Evolutionary conservation across 2,797 vertebrate species (phyloP), one percentile per base, ranked within the genome.

Genomic region (Hyperoplus immaculatus): DNA sequence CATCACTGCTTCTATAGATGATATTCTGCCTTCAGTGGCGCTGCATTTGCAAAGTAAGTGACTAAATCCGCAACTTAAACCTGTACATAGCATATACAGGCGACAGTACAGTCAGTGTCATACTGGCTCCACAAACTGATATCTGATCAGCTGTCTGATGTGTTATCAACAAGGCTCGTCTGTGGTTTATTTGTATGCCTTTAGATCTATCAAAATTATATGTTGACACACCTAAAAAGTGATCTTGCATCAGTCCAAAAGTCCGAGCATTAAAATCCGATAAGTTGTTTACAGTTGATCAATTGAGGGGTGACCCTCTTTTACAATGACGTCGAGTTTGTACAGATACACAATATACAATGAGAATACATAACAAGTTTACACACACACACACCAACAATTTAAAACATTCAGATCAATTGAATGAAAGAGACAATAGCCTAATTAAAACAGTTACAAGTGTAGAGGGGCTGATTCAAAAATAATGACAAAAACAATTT

Each of bases 41-140:
- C 74, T 78, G 11, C 72, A 29, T 2, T 13, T 16, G 59, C 76
- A 15, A 0, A 29, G 93, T 94, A 55, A 81, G 92, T 78, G n/a
- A 1, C 47, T 21, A 12, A 45, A 45, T 46, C 4, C 4, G 1
- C 18, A 10, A 8, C 3, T 16, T 36, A 29, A 10, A n/a, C 3
- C 13, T n/a, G 18, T 8, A 13, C 18, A 12, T 0, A 4, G 15
- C 8, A 39, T n/a, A 9, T 36, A 39, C 14, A 50, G 38, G 18
- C 15, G 36, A 18, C 16, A 18, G 15, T 16, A 58, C 16, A 12
- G 6, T 9, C 4, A 9, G n/a, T 21, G 65, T 64, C 42, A 36
- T n/a, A 41, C 3, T 1, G 46, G 3, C 6, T 16, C 13, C 39
- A n/a, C 65, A 57, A 21, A 57, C 50, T 45, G 18, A 0, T 6